A percentile compares a stretch with the other conserved stretches of the same genome.
Conservation (phyloP, 2,113 vertebrate species). For the Rallus limicola region DNA sequence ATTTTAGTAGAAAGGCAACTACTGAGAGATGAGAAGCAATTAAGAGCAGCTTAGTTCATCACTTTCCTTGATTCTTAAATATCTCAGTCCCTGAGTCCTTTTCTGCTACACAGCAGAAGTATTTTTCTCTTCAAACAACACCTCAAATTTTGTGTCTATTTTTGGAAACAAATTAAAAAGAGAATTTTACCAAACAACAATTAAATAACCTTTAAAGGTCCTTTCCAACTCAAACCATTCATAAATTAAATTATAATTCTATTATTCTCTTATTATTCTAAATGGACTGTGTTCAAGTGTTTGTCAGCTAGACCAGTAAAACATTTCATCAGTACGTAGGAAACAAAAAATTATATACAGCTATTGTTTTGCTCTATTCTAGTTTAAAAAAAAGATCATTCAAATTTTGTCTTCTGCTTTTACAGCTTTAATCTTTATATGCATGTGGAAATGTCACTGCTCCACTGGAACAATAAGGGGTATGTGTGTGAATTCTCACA, state of each 20-base stretch:
- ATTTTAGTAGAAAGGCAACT: not conserved
- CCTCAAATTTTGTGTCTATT: not conserved
- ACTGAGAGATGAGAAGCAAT: not conserved
- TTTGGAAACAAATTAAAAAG: not conserved
- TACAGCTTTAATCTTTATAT: not conserved
- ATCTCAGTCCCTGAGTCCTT: not conserved
- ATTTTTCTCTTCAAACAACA: not conserved
- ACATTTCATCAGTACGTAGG: not conserved
- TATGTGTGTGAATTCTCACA: not conserved
- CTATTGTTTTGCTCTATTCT: not conserved
- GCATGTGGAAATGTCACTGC: not conserved
- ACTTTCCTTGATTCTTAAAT: not conserved
- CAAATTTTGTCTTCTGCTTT: not conserved
- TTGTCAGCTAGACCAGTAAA: not conserved
- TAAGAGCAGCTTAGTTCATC: not conserved
- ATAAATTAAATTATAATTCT: not conserved
- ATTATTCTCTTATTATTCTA: not conserved
- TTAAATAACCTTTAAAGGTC: not conserved
- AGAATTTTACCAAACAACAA: accelerated
- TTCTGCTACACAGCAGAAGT: not conserved
- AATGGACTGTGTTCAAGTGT: not conserved
- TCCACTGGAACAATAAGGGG: not conserved
- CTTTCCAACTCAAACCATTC: not conserved
- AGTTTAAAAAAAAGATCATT: not conserved
- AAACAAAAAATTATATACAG: not conserved